These are phyloP conservation scores for Sebastes alutus DNA, from an alignment of 2,797 vertebrate genomes.

Conservation along the genomic window DNA sequence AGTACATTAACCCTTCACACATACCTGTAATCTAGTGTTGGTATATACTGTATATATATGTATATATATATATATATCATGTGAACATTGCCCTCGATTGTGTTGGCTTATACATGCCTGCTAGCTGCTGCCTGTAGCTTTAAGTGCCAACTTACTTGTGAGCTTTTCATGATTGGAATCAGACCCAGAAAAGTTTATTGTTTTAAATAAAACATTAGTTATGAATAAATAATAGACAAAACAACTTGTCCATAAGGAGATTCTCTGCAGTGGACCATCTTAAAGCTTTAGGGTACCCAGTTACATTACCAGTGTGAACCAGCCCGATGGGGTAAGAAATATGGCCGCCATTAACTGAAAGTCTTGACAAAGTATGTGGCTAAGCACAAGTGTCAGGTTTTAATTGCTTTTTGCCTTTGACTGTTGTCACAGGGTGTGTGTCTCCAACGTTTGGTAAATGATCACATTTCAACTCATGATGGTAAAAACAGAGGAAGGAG, in stretches of 20 bases:
- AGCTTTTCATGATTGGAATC: neutral
- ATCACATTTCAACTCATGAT: neutral
- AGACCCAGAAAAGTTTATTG: neutral
- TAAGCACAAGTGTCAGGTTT: neutral
- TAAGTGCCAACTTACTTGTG: neutral
- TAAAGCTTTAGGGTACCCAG: neutral
- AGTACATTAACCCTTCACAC: neutral
- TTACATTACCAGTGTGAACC: neutral
- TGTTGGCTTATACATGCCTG: neutral
- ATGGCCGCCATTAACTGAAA: neutral
- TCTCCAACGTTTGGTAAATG: neutral
- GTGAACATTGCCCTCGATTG: neutral
- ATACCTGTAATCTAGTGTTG: neutral
- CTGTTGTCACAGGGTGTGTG: neutral
- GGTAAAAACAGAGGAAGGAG: neutral
- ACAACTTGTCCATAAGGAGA: neutral
- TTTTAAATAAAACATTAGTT: constrained; percentile 2
- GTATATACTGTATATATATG: neutral
- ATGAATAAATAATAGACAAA: neutral
- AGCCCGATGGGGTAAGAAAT: neutral
- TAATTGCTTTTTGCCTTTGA: constrained; percentile 4
- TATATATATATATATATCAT: no score
- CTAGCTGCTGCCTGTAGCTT: neutral
- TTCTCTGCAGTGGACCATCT: neutral
- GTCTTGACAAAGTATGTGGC: neutral